Conservation (phyloP, 2,888 invertebrate species). For the Mesopsocus fuscifrons region DNA sequence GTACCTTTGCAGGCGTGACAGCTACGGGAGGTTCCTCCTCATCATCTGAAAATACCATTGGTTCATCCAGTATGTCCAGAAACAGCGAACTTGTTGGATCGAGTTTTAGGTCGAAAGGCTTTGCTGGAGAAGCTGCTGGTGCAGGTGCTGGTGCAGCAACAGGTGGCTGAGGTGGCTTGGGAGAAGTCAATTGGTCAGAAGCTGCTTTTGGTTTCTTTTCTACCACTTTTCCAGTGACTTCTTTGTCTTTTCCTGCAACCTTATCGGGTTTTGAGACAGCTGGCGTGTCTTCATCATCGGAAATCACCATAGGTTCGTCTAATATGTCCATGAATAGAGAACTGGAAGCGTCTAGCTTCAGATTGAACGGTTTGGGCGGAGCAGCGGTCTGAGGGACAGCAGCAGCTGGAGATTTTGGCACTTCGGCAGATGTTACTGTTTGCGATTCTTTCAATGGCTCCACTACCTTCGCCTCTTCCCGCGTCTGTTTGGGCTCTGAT, state of each 20-base stretch:
- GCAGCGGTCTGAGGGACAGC: too few relatives aligned
- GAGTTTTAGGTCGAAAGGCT: not conserved
- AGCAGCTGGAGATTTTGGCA: not conserved
- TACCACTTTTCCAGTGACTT: not conserved
- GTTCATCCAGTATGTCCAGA: not conserved
- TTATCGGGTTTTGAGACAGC: not conserved
- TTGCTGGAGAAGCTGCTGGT: not conserved
- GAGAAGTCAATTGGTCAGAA: not conserved
- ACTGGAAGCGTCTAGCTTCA: not conserved
- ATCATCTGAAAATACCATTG: slow-evolving; percentile 5
- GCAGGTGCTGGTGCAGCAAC: not conserved
- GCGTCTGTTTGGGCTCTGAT: not conserved
- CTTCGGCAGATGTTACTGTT: not conserved
- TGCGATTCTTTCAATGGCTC: not conserved
- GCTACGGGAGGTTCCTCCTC: not conserved
- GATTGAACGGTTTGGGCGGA: not conserved
- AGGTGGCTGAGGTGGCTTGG: not conserved
- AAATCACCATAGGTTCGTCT: not conserved
- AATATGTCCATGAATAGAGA: not conserved
- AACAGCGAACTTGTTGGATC: not conserved
- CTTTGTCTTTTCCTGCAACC: not conserved
- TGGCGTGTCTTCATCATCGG: slow-evolving; percentile 6
- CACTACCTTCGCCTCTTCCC: not conserved
- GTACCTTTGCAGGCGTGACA: not conserved
- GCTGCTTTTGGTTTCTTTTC: not conserved